Evolutionary conservation across 2,888 invertebrate species (phyloP), one percentile per base, ranked within the genome.

Genomic region (Hoplodrina ambigua): DNA sequence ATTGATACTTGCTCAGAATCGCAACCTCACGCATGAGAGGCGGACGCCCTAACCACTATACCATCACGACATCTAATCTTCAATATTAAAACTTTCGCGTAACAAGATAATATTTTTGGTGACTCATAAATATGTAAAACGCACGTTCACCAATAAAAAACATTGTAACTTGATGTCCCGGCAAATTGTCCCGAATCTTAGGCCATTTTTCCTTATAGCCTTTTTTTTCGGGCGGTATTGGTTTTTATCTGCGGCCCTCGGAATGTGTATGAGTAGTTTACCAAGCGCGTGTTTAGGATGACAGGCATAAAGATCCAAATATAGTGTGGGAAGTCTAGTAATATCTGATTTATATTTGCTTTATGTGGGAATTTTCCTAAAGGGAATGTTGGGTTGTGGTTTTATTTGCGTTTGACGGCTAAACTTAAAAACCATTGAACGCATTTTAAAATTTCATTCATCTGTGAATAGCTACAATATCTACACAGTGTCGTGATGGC

Each of bases 41-140:
- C 37, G 8, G 37, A 8, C 37, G 8, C 8, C 33, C 4, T 8
- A 8, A 37, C 37, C 37, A 37, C 37, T 37, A 8, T 7, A 8
- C 37, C 37, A 37, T 37, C 8, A 37, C 7, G 37, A 7, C 37
- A 37, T 37, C 8, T 37, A 69, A 72, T 81, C 62, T 79, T 68
- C 69, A 73, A 80, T 73, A 83, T 83, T 72, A 81, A 79, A 83
- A 80, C 65, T 83, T 77, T 83, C 49, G 30, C 37, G 57, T 60
- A 57, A 56, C 44, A 69, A 69, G 58, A 75, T 69, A 66, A 83
- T 69, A 73, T 81, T 77, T 77, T 65, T 57, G 44, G 54, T 67
- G 59, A 58, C 83, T 83, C 83, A 83, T 83, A 83, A 80, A 83
- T 83, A 83, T 83, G 83, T 81, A 83, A 83, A 83, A 72, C 75